phyloP scores from a whole-genome alignment of 2,113 vertebrate genomes.

The Campylorhamphus procurvoides region DNA sequence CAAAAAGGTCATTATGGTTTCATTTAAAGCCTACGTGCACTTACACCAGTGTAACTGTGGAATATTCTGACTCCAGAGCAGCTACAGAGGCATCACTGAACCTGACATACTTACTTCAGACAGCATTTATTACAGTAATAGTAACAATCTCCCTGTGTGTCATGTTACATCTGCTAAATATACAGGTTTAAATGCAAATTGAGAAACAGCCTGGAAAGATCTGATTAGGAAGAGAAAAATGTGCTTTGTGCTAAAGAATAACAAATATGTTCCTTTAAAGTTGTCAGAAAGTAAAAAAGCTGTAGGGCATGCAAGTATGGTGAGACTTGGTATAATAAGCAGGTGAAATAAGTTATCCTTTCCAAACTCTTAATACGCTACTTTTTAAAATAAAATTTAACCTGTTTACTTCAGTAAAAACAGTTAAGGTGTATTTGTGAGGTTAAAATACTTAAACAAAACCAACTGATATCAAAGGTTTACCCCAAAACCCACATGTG shows the following conservation, averaged over 20 bases:
- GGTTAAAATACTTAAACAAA: not conserved
- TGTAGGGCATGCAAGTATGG: not conserved
- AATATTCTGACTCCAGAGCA: not conserved
- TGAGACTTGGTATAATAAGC: not conserved
- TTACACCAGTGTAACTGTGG: not conserved
- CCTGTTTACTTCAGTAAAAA: not conserved
- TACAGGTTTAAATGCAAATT: not conserved
- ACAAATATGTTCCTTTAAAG: not conserved
- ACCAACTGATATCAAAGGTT: not conserved
- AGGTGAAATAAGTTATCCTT: not conserved
- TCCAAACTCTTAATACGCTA: not conserved
- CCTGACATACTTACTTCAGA: not conserved
- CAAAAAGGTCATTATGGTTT: not conserved
- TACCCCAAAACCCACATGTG: not conserved
- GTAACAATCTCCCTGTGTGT: not conserved
- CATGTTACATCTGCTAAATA: not conserved
- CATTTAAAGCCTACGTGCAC: not conserved
- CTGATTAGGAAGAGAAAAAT: slow-evolving; percentile 7
- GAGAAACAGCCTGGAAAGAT: not conserved
- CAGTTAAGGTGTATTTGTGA: not conserved
- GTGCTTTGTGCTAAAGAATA: not conserved
- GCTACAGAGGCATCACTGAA: not conserved
- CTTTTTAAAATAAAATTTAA: not conserved
- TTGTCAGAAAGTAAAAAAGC: not conserved
- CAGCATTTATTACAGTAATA: not conserved